Evolutionary conservation across 2,888 invertebrate species (phyloP), one percentile per base, ranked within the genome.

Genomic region (Pycnomerus fuliginosus): DNA sequence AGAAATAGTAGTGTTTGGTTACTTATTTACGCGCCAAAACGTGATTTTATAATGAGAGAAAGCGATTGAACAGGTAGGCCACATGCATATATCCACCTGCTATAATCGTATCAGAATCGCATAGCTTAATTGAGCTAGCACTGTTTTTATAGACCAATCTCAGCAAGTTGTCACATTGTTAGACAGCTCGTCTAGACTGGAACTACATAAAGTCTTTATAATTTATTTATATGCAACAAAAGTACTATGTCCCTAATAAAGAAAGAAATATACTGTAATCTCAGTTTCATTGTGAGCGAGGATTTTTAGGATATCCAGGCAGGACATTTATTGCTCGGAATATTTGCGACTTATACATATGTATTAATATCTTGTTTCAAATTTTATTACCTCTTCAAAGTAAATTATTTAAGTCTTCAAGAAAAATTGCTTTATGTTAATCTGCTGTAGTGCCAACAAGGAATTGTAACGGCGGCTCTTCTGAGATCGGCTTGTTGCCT

Each of bases 81-180:
- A 45, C 38, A 33, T 38, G 32, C 28, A 45, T 49, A 47, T 52
- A 52, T 53, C 53, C 49, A 53, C 51, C 53, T 53, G 53, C 12
- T n/a, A n/a, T n/a, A n/a, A n/a, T n/a, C n/a, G 2, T 14, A 14
- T 16, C 10, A 17, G n/a, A 32, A n/a, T n/a, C n/a, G n/a, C n/a
- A n/a, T n/a, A n/a, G n/a, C n/a, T n/a, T n/a, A n/a, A n/a, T n/a
- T n/a, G n/a, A n/a, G n/a, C n/a, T n/a, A n/a, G n/a, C n/a, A n/a
- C n/a, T n/a, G n/a, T n/a, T n/a, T n/a, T n/a, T n/a, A n/a, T n/a
- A n/a, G n/a, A n/a, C n/a, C n/a, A n/a, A n/a, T n/a, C n/a, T n/a
- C n/a, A n/a, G n/a, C n/a, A n/a, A n/a, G n/a, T n/a, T n/a, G n/a
- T n/a, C n/a, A n/a, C n/a, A n/a, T n/a, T n/a, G n/a, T n/a, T n/a